Evolutionary conservation across 2,888 invertebrate species (phyloP).

Genomic region (Pemphredon lugubris): DNA sequence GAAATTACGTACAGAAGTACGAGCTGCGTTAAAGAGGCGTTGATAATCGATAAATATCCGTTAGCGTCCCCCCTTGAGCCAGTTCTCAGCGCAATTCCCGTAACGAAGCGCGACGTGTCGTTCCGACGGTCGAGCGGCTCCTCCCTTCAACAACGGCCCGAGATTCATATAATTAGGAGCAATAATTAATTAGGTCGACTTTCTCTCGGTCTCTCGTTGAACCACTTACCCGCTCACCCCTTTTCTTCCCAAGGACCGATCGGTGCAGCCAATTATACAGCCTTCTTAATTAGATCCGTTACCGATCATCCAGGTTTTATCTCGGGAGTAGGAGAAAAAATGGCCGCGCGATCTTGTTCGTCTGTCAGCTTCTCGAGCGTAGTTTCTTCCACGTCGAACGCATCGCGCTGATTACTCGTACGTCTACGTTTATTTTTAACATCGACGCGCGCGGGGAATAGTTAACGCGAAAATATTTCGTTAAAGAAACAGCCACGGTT

Average conservation of each 20-base stretch:
- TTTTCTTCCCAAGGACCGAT: constrained; percentile 2
- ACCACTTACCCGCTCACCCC: constrained; percentile 2
- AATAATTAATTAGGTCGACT: constrained; percentile 53
- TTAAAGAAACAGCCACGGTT: no score
- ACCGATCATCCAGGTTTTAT: background rate
- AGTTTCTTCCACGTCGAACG: no score
- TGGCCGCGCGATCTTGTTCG: no score
- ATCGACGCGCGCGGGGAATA: no score
- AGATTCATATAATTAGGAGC: constrained; percentile 51
- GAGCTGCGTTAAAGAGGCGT: no score
- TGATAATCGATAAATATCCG: no score
- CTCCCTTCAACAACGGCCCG: constrained; percentile 5
- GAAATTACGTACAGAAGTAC: no score
- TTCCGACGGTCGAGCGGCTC: constrained; percentile 19
- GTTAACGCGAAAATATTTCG: no score
- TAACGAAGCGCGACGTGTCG: constrained; percentile 20
- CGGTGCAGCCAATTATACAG: constrained; percentile 30
- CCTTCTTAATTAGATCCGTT: constrained; percentile 34
- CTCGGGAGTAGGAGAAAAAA: no score
- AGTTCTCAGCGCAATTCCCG: constrained; percentile 13
- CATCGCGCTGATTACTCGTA: no score
- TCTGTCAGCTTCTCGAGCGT: no score
- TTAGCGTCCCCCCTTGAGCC: constrained; percentile 8
- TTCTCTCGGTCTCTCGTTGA: constrained; percentile 21
- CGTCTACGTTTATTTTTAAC: no score